Evolutionary conservation across 2,888 invertebrate species (phyloP).

Genomic region (Melanotus villosus): DNA sequence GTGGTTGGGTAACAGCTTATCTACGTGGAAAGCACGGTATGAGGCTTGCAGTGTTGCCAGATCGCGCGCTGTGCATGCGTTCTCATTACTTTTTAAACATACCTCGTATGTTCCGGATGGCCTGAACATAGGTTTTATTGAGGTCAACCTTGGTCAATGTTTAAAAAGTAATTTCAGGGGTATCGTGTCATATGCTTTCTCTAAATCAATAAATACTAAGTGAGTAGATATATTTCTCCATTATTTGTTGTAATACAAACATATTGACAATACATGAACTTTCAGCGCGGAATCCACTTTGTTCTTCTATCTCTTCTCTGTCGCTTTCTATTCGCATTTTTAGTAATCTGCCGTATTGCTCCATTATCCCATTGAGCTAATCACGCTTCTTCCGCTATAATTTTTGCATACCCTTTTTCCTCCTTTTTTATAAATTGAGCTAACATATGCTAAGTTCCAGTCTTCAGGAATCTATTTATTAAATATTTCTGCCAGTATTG

Average conservation of each 20-base stretch:
- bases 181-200: not conserved
- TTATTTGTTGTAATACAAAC: not conserved
- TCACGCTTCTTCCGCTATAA: constrained; percentile 32
- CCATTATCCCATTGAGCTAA: not conserved
- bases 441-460: constrained; percentile 39
- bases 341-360: constrained; percentile 2
- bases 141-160: not conserved
- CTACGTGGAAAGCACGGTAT: too few species aligned
- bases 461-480: constrained; percentile 39
- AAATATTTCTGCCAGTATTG: constrained; percentile 19
- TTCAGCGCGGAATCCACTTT: not conserved
- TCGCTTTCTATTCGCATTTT: not conserved
- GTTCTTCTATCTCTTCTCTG: not conserved
- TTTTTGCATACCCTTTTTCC: constrained; percentile 30
- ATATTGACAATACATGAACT: not conserved
- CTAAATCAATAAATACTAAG: not conserved
- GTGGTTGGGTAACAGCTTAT: too few species aligned
- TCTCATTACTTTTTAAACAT: too few species aligned
- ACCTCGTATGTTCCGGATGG: too few species aligned
- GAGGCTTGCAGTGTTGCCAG: too few species aligned
- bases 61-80: too few species aligned
- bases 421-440: constrained; percentile 39
- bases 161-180: not conserved
- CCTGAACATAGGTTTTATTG: not conserved
- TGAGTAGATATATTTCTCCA: not conserved